Evolutionary conservation across 2,888 invertebrate genomes (phyloP), one percentile per base, ranked within the genome.

Genomic region (Empis livida): DNA sequence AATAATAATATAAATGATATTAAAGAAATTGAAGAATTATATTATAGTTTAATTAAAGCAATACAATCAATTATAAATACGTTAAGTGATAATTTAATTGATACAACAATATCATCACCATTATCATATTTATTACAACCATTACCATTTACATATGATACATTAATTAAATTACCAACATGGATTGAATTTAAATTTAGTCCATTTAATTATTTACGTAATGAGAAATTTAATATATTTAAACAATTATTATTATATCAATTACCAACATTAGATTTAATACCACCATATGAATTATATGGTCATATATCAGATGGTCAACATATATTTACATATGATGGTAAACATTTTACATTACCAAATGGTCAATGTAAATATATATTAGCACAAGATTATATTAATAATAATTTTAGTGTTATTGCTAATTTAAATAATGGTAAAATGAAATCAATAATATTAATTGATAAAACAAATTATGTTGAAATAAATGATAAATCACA

Each of bases 291-390:
- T 63, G 32, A 72, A 78, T 82, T 82, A 49, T 73, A 76, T 43
- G 92, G 82, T 10, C 75, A 80, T 35, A 64, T 92, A 5, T 73
- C 82, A 11, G 86, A 89, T 61, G 86, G 86, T 2, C 83, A 87
- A 58, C 86, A 91, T 68, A 78, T 89, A 66, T 84, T 89, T 70
- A 91, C 90, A 0, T 93, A 92, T 68, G 94, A 94, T 66, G 84
- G 85, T 0, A 79, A 80, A 55, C 84, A 88, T 62, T 71, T 83
- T 54, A 81, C 83, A 9, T 83, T 90, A 74, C 81, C 82, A 0
- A 20, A 20, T 17, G 91, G 90, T 37, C 75, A 74, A 44, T 94
- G 94, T 72, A 82, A 82, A 61, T 93, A 93, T 66, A 71, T 93
- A 1, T 70, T 94, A 8, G 84, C 83, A 0, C 82, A 87, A 57